A percentile compares a stretch with the other conserved stretches of the same genome.
These are phyloP conservation scores for Laothoe populi DNA, from an alignment of 2,888 invertebrate genomes.

Conservation along the genomic window DNA sequence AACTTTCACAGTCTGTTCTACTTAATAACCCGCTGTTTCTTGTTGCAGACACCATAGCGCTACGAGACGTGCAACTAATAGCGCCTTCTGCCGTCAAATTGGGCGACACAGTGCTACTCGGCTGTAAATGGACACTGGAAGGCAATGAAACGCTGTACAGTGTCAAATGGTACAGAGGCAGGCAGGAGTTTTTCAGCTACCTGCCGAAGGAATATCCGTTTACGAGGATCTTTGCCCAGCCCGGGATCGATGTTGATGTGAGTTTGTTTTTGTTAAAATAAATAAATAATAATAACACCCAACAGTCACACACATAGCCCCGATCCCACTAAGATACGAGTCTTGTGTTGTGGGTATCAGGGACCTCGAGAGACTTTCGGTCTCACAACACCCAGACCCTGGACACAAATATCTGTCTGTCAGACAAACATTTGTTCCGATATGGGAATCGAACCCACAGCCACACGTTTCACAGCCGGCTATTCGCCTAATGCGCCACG, in stretches of 20 bases:
- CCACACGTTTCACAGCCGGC: no score
- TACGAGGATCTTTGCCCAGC: constrained; percentile 89
- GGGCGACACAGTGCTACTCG: constrained; percentile 89
- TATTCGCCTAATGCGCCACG: no score
- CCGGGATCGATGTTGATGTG: constrained; percentile 89
- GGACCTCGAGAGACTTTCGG: no score
- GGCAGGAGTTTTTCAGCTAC: constrained; percentile 91
- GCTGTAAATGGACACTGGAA: constrained; percentile 90
- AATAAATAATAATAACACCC: no score
- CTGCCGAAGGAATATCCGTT: constrained; percentile 91
- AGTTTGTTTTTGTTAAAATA: constrained; percentile 65
- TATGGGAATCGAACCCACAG: no score
- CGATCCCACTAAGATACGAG: no score
- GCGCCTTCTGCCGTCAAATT: constrained; percentile 89
- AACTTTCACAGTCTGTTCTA: no score
- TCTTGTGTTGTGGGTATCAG: no score
- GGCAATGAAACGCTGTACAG: constrained; percentile 89
- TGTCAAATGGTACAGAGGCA: constrained; percentile 92
- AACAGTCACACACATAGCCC: no score
- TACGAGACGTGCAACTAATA: constrained; percentile 88
- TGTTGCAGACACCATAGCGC: constrained; percentile 83
- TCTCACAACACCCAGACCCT: no score
- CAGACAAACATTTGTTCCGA: no score
- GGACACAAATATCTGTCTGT: no score
- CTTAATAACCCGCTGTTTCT: constrained; percentile 33